Conservation (phyloP, 1,140 invertebrate genomes). For the Vollenhovia emeryi region DNA sequence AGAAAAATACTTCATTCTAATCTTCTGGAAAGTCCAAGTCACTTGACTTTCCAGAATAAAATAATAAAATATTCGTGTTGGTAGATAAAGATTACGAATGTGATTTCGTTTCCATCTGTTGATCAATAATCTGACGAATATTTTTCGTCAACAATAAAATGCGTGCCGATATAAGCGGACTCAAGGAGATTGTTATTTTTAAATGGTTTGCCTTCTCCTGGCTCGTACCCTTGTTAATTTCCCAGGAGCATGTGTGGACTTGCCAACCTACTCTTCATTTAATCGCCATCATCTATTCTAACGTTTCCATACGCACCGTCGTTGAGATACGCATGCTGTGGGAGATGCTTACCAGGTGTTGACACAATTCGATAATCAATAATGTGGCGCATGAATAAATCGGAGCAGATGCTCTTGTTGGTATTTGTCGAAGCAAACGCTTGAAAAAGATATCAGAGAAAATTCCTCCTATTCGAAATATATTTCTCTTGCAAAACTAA, state of each 20-base stretch:
- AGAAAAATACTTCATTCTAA: too few relatives aligned
- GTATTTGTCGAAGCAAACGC: neutral
- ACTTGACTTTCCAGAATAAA: too few relatives aligned
- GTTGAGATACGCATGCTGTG: neutral
- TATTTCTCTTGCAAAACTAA: neutral
- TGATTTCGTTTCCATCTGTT: neutral
- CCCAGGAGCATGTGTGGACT: neutral
- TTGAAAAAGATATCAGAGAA: neutral
- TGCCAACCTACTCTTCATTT: slow-evolving; percentile 15
- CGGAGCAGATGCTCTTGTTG: neutral
- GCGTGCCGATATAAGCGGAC: neutral
- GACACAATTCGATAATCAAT: slow-evolving; percentile 49
- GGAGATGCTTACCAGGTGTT: slow-evolving; percentile 15
- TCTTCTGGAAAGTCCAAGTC: too few relatives aligned
- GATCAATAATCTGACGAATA: neutral
- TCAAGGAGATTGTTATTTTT: neutral
- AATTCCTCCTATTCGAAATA: neutral
- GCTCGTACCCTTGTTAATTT: slow-evolving; percentile 25
- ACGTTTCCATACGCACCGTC: slow-evolving; percentile 5
- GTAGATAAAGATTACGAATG: neutral
- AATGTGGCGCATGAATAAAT: slow-evolving; percentile 17
- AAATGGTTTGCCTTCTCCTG: neutral
- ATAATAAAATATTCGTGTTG: neutral
- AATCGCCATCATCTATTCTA: slow-evolving; percentile 1
- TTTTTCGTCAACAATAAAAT: slow-evolving; percentile 14